A percentile compares a stretch with the other conserved stretches of the same genome.
phyloP scores from a whole-genome alignment of 2,113 vertebrate genomes.

The Labrus mixtus region DNA sequence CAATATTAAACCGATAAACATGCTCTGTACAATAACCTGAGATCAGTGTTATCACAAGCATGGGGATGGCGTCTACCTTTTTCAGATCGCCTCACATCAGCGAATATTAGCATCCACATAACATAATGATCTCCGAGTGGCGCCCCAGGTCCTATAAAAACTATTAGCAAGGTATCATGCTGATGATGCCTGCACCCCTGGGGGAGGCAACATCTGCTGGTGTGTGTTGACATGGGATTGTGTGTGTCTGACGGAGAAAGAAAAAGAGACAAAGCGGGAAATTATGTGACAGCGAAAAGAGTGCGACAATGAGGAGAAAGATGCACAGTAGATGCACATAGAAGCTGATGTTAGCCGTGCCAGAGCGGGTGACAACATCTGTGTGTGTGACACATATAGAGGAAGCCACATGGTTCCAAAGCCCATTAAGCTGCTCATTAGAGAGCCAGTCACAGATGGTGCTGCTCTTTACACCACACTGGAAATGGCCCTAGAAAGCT shows the following conservation, averaged over 20 bases:
- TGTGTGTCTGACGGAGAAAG: not conserved
- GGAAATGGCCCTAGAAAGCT: constrained; percentile 64
- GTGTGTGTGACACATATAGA: constrained; percentile 39
- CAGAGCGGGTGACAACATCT: constrained; percentile 48
- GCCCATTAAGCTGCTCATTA: constrained; percentile 77
- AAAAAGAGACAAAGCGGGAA: not conserved
- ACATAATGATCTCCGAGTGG: constrained; percentile 38
- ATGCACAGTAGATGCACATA: constrained; percentile 26
- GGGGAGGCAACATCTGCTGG: constrained; percentile 48
- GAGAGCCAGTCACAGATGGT: constrained; percentile 76
- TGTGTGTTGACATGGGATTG: not conserved
- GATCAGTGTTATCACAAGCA: constrained; percentile 50
- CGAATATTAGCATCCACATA: constrained; percentile 54
- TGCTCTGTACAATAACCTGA: constrained; percentile 45
- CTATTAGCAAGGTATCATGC: constrained; percentile 63
- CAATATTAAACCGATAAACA: constrained; percentile 63
- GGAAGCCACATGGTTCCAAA: constrained; percentile 67
- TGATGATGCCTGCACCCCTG: constrained; percentile 40
- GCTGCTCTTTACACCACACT: constrained; percentile 67
- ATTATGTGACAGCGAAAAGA: not conserved
- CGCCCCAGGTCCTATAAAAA: constrained; percentile 64
- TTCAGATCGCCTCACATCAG: constrained; percentile 44
- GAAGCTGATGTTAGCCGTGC: constrained; percentile 20
- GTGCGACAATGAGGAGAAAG: constrained; percentile 19
- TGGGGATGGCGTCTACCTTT: constrained; percentile 1